Base-by-base conservation (phyloP, 2,113 vertebrate genomes). In the Ovibos moschatus region DNA sequence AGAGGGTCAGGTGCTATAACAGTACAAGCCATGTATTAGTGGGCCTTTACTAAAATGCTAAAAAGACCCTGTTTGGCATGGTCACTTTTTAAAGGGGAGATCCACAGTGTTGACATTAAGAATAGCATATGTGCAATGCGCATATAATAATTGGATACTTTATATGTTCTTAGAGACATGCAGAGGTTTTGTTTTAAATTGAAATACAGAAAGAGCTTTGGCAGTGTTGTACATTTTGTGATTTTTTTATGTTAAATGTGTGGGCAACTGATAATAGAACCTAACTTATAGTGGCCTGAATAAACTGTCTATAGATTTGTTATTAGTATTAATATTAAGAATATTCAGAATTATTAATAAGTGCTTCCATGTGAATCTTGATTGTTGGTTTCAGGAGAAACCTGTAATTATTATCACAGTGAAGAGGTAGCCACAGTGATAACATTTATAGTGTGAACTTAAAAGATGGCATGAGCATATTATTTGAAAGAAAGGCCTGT, bases 401-500 rank as follows among this genome's bases (percentile, higher is more conserved):
- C 95, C 55, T 81, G 12, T 33, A 94, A 58, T 92, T n/a, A 17
- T 96, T 91, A 2, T 82, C 71, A 23, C 9, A 92, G 4, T 60
- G 10, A 95, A 97, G 43, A 91, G 21, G 12, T 82, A 84, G n/a
- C 16, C 60, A 33, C 19, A 57, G 55, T 36, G 7, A 53, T 92
- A 21, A 28, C 62, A 71, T 96, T 89, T 84, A 50, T 50, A 25
- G 87, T 43, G 7, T 89, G 6, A 81, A 6, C 16, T 88, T 92
- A 58, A 97, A 60, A 91, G n/a, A 57, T 95, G 60, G 58, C 30
- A 83, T 25, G 23, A 57, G 60, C 50, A 64, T 94, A 60, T 60
- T 89, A 93, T 94, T 85, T 94, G 43, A 97, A 96, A 94, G n/a
- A 94, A 94, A 94, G 28, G n/a, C 19, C 67, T 71, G n/a, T 71